Percentiles rank a stretch among this genome's conserved stretches.
phyloP scores from a whole-genome alignment of 2,888 invertebrate species.

The Cephus runcator region DNA sequence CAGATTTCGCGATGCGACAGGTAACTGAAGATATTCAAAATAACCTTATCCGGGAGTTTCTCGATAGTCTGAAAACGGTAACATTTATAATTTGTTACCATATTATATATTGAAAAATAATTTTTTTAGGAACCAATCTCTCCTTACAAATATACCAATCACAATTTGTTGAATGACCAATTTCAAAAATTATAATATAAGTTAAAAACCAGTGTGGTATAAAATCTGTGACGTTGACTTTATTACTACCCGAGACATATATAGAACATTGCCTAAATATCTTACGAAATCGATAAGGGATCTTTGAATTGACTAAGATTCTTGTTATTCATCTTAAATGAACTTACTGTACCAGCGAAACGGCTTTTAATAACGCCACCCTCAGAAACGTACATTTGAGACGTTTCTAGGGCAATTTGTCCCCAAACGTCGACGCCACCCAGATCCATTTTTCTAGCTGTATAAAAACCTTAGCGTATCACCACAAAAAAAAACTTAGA shows the following conservation, averaged over 20 bases:
- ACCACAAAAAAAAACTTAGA: background rate
- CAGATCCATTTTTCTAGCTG: slow-evolving; percentile 71
- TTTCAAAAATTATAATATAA: background rate
- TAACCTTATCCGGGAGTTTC: slow-evolving; percentile 96
- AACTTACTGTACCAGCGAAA: slow-evolving; percentile 85
- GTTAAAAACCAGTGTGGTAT: background rate
- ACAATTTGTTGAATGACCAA: background rate
- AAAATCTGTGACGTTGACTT: background rate
- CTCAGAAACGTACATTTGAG: slow-evolving; percentile 86
- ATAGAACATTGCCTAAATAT: background rate
- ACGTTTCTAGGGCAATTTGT: slow-evolving; percentile 87
- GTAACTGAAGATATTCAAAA: slow-evolving; percentile 94
- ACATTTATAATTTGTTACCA: slow-evolving; percentile 6
- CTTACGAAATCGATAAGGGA: background rate
- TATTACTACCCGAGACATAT: background rate
- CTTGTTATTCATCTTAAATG: background rate
- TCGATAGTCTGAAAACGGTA: slow-evolving; percentile 84
- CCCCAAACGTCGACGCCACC: slow-evolving; percentile 85
- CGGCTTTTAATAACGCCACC: slow-evolving; percentile 83
- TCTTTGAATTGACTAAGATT: background rate
- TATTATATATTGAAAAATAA: background rate
- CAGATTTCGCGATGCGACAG: slow-evolving; percentile 94
- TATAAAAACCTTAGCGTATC: background rate
- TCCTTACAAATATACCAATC: background rate
- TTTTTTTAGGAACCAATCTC: background rate